Base-by-base conservation (phyloP, 2,888 invertebrate genomes). In the Ophioninae sp. region DNA sequence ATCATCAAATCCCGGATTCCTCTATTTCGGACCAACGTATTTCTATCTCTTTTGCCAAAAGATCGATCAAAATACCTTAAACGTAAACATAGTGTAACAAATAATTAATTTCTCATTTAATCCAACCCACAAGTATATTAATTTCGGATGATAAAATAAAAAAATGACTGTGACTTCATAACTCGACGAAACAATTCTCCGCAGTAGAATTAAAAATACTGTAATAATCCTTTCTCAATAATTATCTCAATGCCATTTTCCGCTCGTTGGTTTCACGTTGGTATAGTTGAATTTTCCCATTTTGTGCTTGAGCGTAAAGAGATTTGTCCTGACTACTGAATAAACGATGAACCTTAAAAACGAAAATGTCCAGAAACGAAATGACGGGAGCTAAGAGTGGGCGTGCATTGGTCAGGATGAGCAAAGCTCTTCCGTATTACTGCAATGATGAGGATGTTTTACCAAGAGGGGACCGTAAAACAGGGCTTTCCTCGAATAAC, bases 401-500 rank as follows among this genome's bases (percentile, higher is more conserved):
- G n/a, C 0, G 41, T 37, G 67, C 10, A 2, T 20, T 41, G 41
- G 44, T 21, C 44, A 21, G 41, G 2, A 44, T 44, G 21, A 20
- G 21, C 67, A 20, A 41, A 17, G 21, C 50, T 59, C 39, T 41
- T 7, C 21, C 39, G 20, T 50, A 0, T 6, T 13, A 56, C 57
- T 70, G 8, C 37, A 70, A 59, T 39, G 70, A 57, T 70, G 20
- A 57, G 20, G 37, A 70, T 59, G 39, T 70, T 67, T 21, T 23
- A 76, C 6, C 8, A 41, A 67, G 21, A 56, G n/a, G 30, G 20
- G 10, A 23, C 59, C 59, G 20, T 76, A 76, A 39, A 69, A 69
- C 59, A 39, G 41, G 17, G 56, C 8, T 67, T 57, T 39, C 50
- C 59, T 77, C 67, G 67, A 67, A 67, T 81, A 59, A 81, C 72